phyloP scores from a whole-genome alignment of 2,888 invertebrate species.

The Agrotis exclamationis region DNA sequence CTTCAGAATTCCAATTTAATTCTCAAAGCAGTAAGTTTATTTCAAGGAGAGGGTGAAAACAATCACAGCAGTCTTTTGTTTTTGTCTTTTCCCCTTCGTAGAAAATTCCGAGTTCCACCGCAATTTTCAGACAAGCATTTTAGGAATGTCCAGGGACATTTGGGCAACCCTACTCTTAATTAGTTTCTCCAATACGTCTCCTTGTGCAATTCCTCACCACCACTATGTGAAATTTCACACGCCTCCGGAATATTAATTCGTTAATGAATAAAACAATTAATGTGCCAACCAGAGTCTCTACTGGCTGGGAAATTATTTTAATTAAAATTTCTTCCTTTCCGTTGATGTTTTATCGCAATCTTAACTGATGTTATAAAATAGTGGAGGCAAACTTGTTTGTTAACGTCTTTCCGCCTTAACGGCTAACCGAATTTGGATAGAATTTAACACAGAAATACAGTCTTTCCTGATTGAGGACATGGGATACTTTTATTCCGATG shows the following conservation, averaged over 20 bases:
- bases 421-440: not conserved
- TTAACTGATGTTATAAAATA: not conserved
- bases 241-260: slow-evolving; percentile 55
- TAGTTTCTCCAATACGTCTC: slow-evolving; percentile 53
- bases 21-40: not conserved
- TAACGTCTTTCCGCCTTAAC: not conserved
- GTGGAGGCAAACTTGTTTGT: not conserved
- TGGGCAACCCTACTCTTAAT: slow-evolving; percentile 50
- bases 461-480: not conserved
- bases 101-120: slow-evolving; percentile 11
- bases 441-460: not conserved
- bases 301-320: slow-evolving; percentile 44
- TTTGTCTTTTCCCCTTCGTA: not conserved
- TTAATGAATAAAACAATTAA: slow-evolving; percentile 60
- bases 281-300: slow-evolving; percentile 35
- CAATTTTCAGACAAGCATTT: slow-evolving; percentile 12
- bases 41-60: not conserved
- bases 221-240: slow-evolving; percentile 60
- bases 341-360: slow-evolving; percentile 24
- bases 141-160: slow-evolving; percentile 6
- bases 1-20: not conserved
- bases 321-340: slow-evolving; percentile 52
- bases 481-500: not conserved
- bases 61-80: slow-evolving; percentile 10
- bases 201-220: slow-evolving; percentile 48